Conservation (phyloP, 2,113 vertebrate genomes). For the Hystrix brachyura region DNA sequence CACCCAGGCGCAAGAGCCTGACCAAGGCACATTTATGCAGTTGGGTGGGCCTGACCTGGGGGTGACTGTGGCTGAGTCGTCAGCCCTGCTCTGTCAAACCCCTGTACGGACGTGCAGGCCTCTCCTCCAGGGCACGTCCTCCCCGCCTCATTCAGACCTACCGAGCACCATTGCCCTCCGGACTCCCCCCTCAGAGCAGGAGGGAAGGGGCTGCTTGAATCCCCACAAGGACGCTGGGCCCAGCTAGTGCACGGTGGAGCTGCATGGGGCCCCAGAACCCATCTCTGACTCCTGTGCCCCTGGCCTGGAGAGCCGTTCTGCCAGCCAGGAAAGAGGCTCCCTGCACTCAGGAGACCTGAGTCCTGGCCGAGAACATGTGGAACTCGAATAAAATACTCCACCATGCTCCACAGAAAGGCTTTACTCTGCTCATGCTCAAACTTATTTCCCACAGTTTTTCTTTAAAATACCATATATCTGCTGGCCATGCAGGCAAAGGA, state of each 20-base stretch:
- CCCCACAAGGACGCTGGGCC: neutral
- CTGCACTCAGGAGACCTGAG: neutral
- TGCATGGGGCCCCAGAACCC: neutral
- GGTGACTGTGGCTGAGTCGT: too few relatives aligned
- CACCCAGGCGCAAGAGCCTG: too few relatives aligned
- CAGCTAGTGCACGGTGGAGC: neutral
- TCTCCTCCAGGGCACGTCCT: neutral
- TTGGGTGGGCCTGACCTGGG: neutral
- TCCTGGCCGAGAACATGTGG: neutral
- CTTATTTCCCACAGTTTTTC: slow-evolving; percentile 52
- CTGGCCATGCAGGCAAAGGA: neutral
- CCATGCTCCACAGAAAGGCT: neutral
- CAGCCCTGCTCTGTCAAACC: neutral
- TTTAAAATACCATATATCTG: slow-evolving; percentile 43
- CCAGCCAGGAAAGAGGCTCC: neutral
- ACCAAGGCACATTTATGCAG: neutral
- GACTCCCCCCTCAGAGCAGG: neutral
- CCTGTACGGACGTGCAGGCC: neutral
- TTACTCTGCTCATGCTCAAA: neutral
- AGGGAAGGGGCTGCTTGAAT: neutral
- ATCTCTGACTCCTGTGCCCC: neutral
- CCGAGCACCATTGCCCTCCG: neutral
- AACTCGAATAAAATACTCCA: slow-evolving; percentile 13
- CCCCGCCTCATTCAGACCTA: neutral
- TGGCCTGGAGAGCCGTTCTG: neutral